Base-by-base conservation (phyloP, 2,113 vertebrate genomes). In the Pelobates fuscus region DNA sequence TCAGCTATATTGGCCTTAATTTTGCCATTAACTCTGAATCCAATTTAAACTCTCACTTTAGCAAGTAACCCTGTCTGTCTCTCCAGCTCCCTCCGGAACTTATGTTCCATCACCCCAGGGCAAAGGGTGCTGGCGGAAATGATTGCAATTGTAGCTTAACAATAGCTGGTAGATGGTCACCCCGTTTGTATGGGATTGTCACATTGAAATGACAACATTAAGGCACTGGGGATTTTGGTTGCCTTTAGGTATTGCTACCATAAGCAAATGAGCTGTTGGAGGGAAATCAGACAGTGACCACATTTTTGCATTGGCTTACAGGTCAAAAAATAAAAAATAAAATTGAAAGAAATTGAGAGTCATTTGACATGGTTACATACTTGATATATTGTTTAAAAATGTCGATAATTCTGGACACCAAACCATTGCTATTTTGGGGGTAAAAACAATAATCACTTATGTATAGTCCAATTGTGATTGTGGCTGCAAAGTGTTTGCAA, bases 171-270 rank as follows among this genome's bases (percentile, higher is more conserved):
- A 49, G 15, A 18, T 5, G 8, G 44, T 49, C 44, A 49, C 3
- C 44, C 55, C 6, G 14, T 15, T 63, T 30, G 10, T 74, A 15
- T 14, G 37, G 37, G 49, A 24, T 41, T 67, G 54, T 65, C 72
- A 76, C 52, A 76, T 67, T 26, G 43, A 59, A 59, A 44, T 23
- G 15, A 44, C 57, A 30, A 76, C 63, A 60, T 60, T 75, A 76
- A 76, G 72, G 72, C 72, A 76, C 72, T 76, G 63, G 26, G 52
- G 57, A 46, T 27, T 4, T 49, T 60, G 52, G 71, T 67, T 67
- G 52, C 63, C 72, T 67, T 76, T 67, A 59, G 46, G 14, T 46
- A n/a, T 67, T 67, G 43, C 18, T 27, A 26, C 30, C 24, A 11
- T 67, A 46, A 27, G 24, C 58, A 30, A 32, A 49, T 15, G 67